Evolutionary conservation across 2,797 vertebrate species (phyloP).

Genomic region (Scolopax bukidnonensis): DNA sequence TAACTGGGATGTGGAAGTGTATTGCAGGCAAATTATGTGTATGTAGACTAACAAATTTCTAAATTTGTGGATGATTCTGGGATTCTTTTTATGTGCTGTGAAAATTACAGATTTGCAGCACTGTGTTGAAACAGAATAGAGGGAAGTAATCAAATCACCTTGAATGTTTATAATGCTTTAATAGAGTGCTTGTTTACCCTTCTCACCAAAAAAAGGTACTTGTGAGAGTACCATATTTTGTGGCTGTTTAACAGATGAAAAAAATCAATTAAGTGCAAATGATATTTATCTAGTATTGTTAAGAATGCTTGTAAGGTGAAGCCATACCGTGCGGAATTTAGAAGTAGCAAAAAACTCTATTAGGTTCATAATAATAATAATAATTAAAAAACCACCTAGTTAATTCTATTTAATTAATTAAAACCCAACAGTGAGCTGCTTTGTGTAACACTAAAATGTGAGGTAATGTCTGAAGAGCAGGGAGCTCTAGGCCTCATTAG

Average conservation of each 20-base stretch:
- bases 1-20: background rate
- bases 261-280: slow-evolving; percentile 50
- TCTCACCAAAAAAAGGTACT: slow-evolving; percentile 64
- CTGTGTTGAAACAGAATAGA: background rate
- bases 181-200: slow-evolving; percentile 68
- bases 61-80: background rate
- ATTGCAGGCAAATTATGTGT: background rate
- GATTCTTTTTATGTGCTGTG: background rate
- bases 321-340: background rate
- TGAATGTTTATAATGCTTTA: slow-evolving; percentile 63
- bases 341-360: background rate
- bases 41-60: background rate
- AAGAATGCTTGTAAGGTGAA: slow-evolving; percentile 46
- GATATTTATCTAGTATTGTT: slow-evolving; percentile 52
- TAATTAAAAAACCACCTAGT: background rate
- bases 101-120: background rate
- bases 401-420: slow-evolving; percentile 3
- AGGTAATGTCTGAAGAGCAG: background rate
- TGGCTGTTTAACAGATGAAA: slow-evolving; percentile 36
- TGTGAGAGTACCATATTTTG: slow-evolving; percentile 4
- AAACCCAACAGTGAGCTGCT: background rate
- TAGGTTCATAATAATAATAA: background rate
- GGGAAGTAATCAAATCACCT: background rate
- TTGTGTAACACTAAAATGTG: background rate
- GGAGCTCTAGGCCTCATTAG: background rate